Evolutionary conservation across 2,797 vertebrate genomes (phyloP).

Genomic region (Telmatherina bonti): DNA sequence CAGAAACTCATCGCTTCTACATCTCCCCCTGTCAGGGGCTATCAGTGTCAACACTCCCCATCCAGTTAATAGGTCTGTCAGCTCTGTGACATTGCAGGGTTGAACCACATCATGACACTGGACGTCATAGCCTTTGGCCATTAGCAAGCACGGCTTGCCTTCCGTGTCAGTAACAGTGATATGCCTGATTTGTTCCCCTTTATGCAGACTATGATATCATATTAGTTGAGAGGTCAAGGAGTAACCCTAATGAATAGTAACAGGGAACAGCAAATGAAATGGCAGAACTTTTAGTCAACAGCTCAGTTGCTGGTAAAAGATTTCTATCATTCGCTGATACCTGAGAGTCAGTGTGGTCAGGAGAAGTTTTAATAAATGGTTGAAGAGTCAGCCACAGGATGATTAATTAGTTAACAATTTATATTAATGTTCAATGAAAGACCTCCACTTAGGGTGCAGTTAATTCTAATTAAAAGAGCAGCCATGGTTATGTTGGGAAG

Average conservation of each 20-base stretch:
- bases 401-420: slow-evolving; percentile 85
- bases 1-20: slow-evolving; percentile 43
- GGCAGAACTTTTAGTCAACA: slow-evolving; percentile 16
- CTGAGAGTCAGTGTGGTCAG: slow-evolving; percentile 45
- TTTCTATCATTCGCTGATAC: slow-evolving; percentile 20
- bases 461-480: slow-evolving; percentile 85
- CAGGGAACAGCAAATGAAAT: slow-evolving; percentile 20
- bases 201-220: slow-evolving; percentile 69
- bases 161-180: slow-evolving; percentile 67
- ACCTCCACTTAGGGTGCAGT: slow-evolving; percentile 83
- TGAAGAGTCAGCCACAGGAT: slow-evolving; percentile 69
- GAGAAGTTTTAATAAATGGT: slow-evolving; percentile 40
- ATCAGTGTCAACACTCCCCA: slow-evolving; percentile 66
- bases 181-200: slow-evolving; percentile 71
- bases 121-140: slow-evolving; percentile 63
- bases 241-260: slow-evolving; percentile 61
- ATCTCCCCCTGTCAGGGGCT: slow-evolving; percentile 63
- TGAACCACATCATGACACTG: slow-evolving; percentile 59
- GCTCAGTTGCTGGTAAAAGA: slow-evolving; percentile 14
- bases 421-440: slow-evolving; percentile 86
- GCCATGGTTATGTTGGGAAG: slow-evolving; percentile 75
- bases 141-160: slow-evolving; percentile 68
- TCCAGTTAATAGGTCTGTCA: slow-evolving; percentile 76
- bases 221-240: slow-evolving; percentile 63
- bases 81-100: slow-evolving; percentile 58